A percentile compares a stretch with the other conserved stretches of the same genome.
Evolutionary conservation across 2,888 invertebrate genomes (phyloP).

Genomic region (Panopea generosa): DNA sequence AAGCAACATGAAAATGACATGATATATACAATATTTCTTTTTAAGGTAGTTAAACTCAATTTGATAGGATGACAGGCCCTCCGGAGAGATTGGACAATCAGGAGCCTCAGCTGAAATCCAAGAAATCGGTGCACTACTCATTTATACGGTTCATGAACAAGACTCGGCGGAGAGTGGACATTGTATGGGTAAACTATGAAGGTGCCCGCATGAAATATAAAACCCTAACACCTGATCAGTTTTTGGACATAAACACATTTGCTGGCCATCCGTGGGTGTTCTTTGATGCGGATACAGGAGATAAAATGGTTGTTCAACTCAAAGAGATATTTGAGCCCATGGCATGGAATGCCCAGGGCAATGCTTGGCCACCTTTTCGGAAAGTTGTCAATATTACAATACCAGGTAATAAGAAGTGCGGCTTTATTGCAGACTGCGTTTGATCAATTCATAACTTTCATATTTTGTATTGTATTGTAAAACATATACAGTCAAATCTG

Average conservation of each 20-base stretch:
- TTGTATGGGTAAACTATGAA: slow-evolving; percentile 92
- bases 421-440: too few relatives aligned
- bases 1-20: too few relatives aligned
- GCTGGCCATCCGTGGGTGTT: slow-evolving; percentile 95
- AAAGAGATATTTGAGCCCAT: slow-evolving; percentile 80
- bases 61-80: slow-evolving; percentile 25
- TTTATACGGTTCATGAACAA: slow-evolving; percentile 89
- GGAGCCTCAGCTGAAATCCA: slow-evolving; percentile 55
- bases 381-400: slow-evolving; percentile 75
- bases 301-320: slow-evolving; percentile 88
- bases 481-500: too few relatives aligned
- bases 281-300: slow-evolving; percentile 89
- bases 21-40: too few relatives aligned
- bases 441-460: too few relatives aligned
- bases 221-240: slow-evolving; percentile 87
- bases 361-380: slow-evolving; percentile 69
- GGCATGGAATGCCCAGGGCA: slow-evolving; percentile 59
- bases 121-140: slow-evolving; percentile 76
- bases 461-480: too few relatives aligned
- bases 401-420: slow-evolving; percentile 76
- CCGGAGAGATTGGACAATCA: background rate
- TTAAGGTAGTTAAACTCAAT: too few relatives aligned
- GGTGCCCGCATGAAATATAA: slow-evolving; percentile 89
- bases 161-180: slow-evolving; percentile 87
- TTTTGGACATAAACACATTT: slow-evolving; percentile 90